Percentiles rank a stretch among this genome's conserved stretches.
These are phyloP conservation scores for Drosophila bunnanda DNA, from an alignment of 2,888 invertebrate genomes.

Conservation along the genomic window DNA sequence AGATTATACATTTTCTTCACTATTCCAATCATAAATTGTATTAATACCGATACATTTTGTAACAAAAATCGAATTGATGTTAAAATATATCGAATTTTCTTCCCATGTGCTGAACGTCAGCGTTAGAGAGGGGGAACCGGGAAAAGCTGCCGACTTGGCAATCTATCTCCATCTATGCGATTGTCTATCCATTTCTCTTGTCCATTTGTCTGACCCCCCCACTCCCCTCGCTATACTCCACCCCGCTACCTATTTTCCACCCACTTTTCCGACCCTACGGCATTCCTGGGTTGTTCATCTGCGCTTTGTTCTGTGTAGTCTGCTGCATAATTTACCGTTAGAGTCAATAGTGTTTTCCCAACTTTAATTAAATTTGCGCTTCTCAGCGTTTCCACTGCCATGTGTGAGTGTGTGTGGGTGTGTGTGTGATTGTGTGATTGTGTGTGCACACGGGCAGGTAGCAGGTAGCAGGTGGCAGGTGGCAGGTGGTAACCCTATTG, in stretches of 20 bases:
- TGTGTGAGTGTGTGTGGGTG: slow-evolving; percentile 9
- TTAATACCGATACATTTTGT: not conserved
- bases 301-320: slow-evolving; percentile 62
- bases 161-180: slow-evolving; percentile 53
- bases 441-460: slow-evolving; percentile 11
- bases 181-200: slow-evolving; percentile 47
- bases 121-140: not conserved
- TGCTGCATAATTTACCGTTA: slow-evolving; percentile 75
- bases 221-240: not conserved
- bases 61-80: not conserved
- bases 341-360: slow-evolving; percentile 74
- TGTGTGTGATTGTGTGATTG: slow-evolving; percentile 3
- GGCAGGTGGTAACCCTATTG: slow-evolving; percentile 20
- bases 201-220: slow-evolving; percentile 30
- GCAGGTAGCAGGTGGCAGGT: not conserved
- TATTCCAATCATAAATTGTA: too few relatives aligned
- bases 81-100: not conserved
- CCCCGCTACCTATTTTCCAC: not conserved
- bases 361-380: slow-evolving; percentile 77
- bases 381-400: slow-evolving; percentile 40
- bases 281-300: slow-evolving; percentile 27
- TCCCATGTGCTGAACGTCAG: not conserved
- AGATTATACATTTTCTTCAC: too few relatives aligned
- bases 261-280: slow-evolving; percentile 1
- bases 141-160: slow-evolving; percentile 15